Base-by-base conservation (phyloP, 2,797 vertebrate genomes). In the Halcyon smyrnensis region DNA sequence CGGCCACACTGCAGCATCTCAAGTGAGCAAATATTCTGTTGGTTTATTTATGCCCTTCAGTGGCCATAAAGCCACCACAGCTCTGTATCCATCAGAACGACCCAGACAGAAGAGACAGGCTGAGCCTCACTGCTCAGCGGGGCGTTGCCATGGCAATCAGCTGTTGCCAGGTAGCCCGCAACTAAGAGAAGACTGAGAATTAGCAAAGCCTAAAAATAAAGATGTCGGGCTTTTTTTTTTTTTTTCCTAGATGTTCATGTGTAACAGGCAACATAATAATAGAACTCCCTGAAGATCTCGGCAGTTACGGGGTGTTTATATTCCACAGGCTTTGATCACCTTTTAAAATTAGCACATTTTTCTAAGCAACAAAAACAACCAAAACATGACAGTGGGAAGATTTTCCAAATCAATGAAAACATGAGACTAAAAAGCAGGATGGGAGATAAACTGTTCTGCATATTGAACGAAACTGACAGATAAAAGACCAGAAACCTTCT, bases 141-240 rank as follows among this genome's bases (percentile, higher is more conserved):
- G 4, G 94, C 6, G 97, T 98, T 98, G 97, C 97, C 97, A 98
- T 98, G 98, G 98, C 96, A 96, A 98, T 96, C 94, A 89, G 96
- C 97, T 97, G 98, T 98, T 98, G 98, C 98, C 98, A 98, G 98
- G 98, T 98, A 98, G 97, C 98, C 63, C 13, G 80, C 84, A 97
- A 98, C 93, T 76, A 92, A 93, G 96, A 95, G 97, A 96, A 97
- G 98, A 89, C 97, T 97, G 96, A 98, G 97, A 98, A 98, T 98
- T 96, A 97, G 96, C 96, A 97, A 97, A 97, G 97, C 97, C 98
- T 98, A 98, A 98, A 98, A 98, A 98, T 98, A 98, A 98, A 98
- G 95, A 96, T 89, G 96, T 93, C 34, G 17, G 96, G 76, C 48
- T 36, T 96, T 95, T 96, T 48, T 48, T 48, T 48, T 48, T 48